Evolutionary conservation across 1,140 invertebrate genomes (phyloP).

Genomic region (Cryptotermes secundus): DNA sequence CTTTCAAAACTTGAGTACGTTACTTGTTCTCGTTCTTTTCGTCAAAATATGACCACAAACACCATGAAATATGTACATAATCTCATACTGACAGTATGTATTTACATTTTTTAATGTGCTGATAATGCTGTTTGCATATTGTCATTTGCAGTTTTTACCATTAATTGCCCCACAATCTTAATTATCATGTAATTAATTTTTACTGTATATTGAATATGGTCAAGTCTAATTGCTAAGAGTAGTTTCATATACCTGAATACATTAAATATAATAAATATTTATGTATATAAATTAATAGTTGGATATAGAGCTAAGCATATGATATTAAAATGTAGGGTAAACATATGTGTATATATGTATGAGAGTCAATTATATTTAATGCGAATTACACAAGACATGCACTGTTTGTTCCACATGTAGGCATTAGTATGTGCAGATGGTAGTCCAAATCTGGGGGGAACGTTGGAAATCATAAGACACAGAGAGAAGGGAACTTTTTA

Average conservation of each 20-base stretch:
- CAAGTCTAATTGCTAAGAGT: neutral
- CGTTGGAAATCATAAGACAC: neutral
- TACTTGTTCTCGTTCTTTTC: neutral
- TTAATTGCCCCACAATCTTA: neutral
- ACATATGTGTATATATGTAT: neutral
- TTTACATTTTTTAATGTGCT: neutral
- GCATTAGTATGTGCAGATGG: neutral
- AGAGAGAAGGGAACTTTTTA: neutral
- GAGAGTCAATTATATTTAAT: constrained; percentile 18
- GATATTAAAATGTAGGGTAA: neutral
- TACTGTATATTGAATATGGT: neutral
- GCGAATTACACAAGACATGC: neutral
- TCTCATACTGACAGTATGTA: neutral
- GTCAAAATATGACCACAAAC: neutral
- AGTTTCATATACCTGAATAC: neutral
- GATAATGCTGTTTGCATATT: neutral
- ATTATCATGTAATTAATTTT: neutral
- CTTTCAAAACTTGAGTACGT: neutral
- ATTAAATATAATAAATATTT: constrained; percentile 20
- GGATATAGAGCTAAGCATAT: neutral
- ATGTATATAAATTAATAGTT: constrained; percentile 7
- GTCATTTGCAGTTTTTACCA: neutral
- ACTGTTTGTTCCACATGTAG: neutral
- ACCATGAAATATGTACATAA: neutral
- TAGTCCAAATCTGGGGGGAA: neutral